Conservation (phyloP, 2,113 vertebrate species). For the Zosterops pallidus region DNA sequence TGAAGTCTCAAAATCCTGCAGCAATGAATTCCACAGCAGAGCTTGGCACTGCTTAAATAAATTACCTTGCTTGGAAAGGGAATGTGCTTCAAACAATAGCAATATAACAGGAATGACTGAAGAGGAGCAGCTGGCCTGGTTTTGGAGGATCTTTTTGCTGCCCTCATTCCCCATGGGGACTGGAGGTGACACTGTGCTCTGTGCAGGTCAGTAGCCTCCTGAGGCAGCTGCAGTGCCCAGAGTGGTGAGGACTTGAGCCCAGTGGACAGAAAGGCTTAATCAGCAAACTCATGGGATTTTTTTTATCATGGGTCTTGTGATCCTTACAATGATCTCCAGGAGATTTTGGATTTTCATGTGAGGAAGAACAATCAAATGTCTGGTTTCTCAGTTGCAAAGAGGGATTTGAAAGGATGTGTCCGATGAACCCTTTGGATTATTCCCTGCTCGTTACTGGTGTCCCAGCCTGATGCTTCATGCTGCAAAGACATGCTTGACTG, state of each 20-base stretch:
- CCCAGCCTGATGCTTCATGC: neutral
- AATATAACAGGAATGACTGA: neutral
- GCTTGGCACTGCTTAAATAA: neutral
- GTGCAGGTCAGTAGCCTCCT: neutral
- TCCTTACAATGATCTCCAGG: neutral
- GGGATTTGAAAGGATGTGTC: neutral
- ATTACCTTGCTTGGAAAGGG: neutral
- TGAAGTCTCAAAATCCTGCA: neutral
- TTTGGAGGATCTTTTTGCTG: neutral
- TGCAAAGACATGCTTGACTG: neutral
- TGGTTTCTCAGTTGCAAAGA: neutral
- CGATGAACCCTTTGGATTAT: neutral
- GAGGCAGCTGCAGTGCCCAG: accelerated
- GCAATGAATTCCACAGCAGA: neutral
- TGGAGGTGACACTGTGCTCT: accelerated
- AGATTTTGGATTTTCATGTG: neutral
- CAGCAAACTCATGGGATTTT: neutral
- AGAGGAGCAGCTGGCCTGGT: neutral
- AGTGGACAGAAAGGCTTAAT: neutral
- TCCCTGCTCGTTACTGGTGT: accelerated
- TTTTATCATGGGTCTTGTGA: constrained; percentile 33
- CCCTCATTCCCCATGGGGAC: accelerated
- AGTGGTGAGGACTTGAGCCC: neutral
- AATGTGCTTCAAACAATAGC: neutral
- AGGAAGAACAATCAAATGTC: neutral